phyloP scores from a whole-genome alignment of 1,140 invertebrate genomes.

The Colletes latitarsis region DNA sequence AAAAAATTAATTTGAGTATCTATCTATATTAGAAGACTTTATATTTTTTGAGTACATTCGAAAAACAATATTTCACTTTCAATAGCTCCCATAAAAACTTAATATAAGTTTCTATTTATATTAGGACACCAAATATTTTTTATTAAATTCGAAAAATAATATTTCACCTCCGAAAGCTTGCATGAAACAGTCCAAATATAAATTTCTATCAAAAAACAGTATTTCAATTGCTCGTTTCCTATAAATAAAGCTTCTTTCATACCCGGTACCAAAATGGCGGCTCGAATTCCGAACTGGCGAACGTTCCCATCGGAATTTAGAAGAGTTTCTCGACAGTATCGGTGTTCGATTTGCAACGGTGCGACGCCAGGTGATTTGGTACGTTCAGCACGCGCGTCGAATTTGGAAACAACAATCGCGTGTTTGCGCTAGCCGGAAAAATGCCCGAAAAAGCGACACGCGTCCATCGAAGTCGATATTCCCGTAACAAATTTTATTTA shows the following conservation, averaged over 20 bases:
- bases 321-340: neutral
- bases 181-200: too few species aligned
- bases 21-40: too few species aligned
- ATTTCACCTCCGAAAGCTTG: too few species aligned
- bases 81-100: too few species aligned
- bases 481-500: neutral
- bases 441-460: neutral
- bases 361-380: neutral
- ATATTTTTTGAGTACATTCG: too few species aligned
- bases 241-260: neutral
- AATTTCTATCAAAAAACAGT: too few species aligned
- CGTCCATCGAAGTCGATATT: neutral
- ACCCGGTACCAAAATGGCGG: neutral
- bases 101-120: too few species aligned
- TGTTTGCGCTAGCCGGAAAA: conserved; percentile 4
- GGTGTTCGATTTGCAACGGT: neutral
- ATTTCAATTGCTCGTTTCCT: neutral
- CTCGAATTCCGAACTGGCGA: neutral
- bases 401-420: neutral
- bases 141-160: too few species aligned
- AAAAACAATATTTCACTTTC: too few species aligned
- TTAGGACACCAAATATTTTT: too few species aligned
- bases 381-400: neutral
- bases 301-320: neutral
- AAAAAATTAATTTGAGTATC: too few species aligned